phyloP scores from a whole-genome alignment of 2,797 vertebrate species.

The Oophaga sylvatica region DNA sequence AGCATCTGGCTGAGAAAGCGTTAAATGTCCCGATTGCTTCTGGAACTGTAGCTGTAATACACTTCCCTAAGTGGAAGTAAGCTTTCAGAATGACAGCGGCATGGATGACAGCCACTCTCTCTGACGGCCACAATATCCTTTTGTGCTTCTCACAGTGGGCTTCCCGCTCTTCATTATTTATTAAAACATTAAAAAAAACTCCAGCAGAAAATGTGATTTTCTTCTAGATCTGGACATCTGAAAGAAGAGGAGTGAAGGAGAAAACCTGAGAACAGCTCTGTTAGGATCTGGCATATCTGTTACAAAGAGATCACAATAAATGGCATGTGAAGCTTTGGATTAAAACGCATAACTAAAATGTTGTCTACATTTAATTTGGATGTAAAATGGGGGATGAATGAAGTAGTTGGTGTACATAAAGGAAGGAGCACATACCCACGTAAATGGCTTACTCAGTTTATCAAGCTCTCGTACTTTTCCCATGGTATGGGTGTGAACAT shows the following conservation, averaged over 20 bases:
- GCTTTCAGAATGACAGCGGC: constrained; percentile 30
- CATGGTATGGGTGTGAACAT: background rate
- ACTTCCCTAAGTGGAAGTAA: constrained; percentile 16
- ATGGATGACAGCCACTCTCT: constrained; percentile 20
- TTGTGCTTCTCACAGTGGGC: constrained; percentile 54
- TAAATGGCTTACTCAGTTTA: background rate
- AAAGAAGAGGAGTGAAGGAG: constrained; percentile 23
- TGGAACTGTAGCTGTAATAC: background rate
- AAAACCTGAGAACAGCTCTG: constrained; percentile 36
- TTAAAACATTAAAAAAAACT: constrained; percentile 45
- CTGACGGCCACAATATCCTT: constrained; percentile 43
- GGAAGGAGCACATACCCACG: background rate
- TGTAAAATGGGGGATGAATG: background rate
- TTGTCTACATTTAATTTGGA: constrained; percentile 2
- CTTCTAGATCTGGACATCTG: constrained; percentile 41
- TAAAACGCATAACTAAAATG: background rate
- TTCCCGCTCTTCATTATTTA: constrained; percentile 46
- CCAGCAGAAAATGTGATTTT: constrained; percentile 58
- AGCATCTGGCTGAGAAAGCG: background rate
- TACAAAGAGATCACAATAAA: constrained; percentile 29
- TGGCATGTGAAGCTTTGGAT: background rate
- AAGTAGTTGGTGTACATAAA: background rate
- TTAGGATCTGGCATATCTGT: constrained; percentile 37
- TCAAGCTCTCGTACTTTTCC: background rate
- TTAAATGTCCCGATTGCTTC: background rate